A percentile compares a stretch with the other conserved stretches of the same genome.
phyloP scores from a whole-genome alignment of 2,888 invertebrate species.

The Noctuana brunneofusca region DNA sequence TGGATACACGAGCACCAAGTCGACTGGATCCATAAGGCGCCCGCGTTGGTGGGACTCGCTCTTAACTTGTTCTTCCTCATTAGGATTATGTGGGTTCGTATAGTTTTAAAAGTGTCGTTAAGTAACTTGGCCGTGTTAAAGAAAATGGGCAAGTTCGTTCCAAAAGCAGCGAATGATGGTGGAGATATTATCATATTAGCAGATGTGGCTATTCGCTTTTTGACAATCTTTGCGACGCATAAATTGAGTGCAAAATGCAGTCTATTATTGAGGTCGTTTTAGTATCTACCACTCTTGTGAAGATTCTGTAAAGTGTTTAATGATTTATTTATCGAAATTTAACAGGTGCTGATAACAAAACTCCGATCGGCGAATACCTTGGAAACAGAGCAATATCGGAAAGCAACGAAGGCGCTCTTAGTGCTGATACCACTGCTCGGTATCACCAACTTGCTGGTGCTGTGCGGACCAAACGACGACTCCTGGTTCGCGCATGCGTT shows the following conservation, averaged over 20 bases:
- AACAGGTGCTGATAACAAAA: slow-evolving; percentile 95
- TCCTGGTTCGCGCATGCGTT: slow-evolving; percentile 89
- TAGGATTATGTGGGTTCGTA: slow-evolving; percentile 93
- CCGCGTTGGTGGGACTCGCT: slow-evolving; percentile 90
- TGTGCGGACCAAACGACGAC: slow-evolving; percentile 91
- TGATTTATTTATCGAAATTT: slow-evolving; percentile 3
- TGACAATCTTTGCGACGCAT: too few relatives aligned
- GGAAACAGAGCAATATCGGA: slow-evolving; percentile 95
- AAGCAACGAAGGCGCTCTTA: slow-evolving; percentile 94
- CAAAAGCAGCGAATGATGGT: too few relatives aligned
- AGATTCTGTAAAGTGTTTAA: neutral
- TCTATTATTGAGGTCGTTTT: too few relatives aligned
- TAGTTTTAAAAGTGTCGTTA: neutral
- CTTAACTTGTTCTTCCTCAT: slow-evolving; percentile 92
- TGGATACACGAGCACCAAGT: slow-evolving; percentile 92
- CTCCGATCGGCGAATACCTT: slow-evolving; percentile 94
- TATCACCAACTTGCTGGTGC: slow-evolving; percentile 93
- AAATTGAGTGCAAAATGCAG: too few relatives aligned
- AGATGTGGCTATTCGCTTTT: neutral
- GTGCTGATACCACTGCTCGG: slow-evolving; percentile 97
- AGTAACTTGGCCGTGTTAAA: neutral
- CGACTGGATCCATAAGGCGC: slow-evolving; percentile 95
- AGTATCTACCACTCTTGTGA: too few relatives aligned
- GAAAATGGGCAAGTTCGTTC: too few relatives aligned
- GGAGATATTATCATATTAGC: neutral